Base-by-base conservation (phyloP, 2,797 vertebrate species). In the Calcarius lapponicus region DNA sequence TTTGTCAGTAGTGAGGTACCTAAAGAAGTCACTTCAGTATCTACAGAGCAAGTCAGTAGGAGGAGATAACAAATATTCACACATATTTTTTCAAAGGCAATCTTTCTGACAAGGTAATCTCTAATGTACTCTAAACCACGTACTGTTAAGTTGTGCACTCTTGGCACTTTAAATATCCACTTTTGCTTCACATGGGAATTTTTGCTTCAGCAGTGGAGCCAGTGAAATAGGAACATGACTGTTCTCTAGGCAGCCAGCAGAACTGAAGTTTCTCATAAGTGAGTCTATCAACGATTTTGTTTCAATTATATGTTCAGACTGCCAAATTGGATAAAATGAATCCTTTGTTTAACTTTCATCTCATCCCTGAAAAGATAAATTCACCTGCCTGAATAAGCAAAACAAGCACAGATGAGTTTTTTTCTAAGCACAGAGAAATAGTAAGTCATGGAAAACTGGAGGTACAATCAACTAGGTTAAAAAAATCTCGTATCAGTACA, bases 251-350 rank as follows among this genome's bases (percentile, higher is more conserved):
- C 76, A 96, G 91, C 69, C 32, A 67, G 75, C 31, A 86, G 36
- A 93, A 85, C 1, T 80, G 28, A 20, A 74, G 22, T 40, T 87
- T 36, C 88, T 78, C 28, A 0, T 36, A 94, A 84, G 34, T 72
- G 84, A 94, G 54, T 94, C 80, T 67, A 36, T 65, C 79, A 91
- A 58, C 38, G 1, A 92, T 80, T 92, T 93, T 93, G 54, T 88
- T 91, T 78, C 95, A 95, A 93, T 96, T 95, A 83, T 42, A 86
- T 56, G 81, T 88, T 96, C 95, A 96, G 79, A 85, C 87, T 95
- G 91, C 57, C 79, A 91, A 94, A 94, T 12, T 87, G 73, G 31
- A 91, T 94, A 89, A 89, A 92, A 93, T 0, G 1, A 69, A 92
- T 62, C 73, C 69, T 88, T 80, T 81, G 42, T 80, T 72, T 85